Percentiles rank a stretch among this genome's conserved stretches.
phyloP scores from a whole-genome alignment of 2,888 invertebrate species.

The Megastigmus dorsalis region DNA sequence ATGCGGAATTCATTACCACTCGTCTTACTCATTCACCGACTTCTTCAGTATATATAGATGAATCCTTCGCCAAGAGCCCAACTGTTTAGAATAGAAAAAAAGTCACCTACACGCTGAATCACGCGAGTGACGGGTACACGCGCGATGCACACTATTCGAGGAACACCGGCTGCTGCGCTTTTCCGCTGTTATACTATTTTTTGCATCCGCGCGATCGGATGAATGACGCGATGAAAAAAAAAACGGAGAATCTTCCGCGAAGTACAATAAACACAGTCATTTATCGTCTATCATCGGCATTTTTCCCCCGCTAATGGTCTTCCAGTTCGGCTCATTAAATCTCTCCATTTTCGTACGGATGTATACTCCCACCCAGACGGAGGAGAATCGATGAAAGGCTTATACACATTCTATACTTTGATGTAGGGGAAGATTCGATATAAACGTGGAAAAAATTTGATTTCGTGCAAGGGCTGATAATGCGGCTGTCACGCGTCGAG shows the following conservation, averaged over 20 bases:
- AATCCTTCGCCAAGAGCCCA: too few species aligned
- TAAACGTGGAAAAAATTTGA: slow-evolving; percentile 24
- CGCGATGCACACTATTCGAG: background rate
- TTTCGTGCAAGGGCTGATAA: slow-evolving; percentile 19
- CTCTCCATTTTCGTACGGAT: background rate
- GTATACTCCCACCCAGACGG: background rate
- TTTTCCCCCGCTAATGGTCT: slow-evolving; percentile 29
- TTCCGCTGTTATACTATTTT: slow-evolving; percentile 30
- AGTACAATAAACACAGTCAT: slow-evolving; percentile 33
- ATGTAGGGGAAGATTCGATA: slow-evolving; percentile 7
- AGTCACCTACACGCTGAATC: slow-evolving; percentile 24
- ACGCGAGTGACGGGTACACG: slow-evolving; percentile 26
- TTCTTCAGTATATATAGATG: background rate
- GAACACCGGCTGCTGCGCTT: slow-evolving; percentile 1
- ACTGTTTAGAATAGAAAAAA: too few species aligned
- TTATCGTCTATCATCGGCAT: slow-evolving; percentile 36
- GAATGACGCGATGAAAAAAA: background rate
- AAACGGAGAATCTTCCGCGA: slow-evolving; percentile 22
- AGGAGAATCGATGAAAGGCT: slow-evolving; percentile 18
- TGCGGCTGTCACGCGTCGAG: slow-evolving; percentile 20
- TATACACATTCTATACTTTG: too few species aligned
- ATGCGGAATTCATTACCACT: too few species aligned
- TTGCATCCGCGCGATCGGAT: background rate
- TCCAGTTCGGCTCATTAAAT: slow-evolving; percentile 28
- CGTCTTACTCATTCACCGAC: background rate